A percentile compares a stretch with the other conserved stretches of the same genome.
These are phyloP conservation scores for Bombus confusus DNA, from an alignment of 1,140 invertebrate species.

Conservation along the genomic window DNA sequence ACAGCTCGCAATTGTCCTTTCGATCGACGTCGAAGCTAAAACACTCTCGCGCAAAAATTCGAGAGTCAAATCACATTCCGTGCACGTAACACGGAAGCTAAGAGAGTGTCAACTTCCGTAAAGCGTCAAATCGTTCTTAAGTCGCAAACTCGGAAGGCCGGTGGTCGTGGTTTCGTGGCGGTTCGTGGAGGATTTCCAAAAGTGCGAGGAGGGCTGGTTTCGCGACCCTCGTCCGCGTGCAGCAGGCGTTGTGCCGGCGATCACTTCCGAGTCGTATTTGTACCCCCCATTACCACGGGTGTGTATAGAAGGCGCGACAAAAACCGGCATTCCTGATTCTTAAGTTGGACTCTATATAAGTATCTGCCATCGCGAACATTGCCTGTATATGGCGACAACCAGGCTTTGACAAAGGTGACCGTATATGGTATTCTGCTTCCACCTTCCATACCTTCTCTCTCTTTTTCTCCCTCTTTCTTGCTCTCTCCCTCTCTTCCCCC, in stretches of 20 bases:
- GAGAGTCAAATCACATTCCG: not conserved
- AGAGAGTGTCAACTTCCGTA: not conserved
- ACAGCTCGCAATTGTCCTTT: not conserved
- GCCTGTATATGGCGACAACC: constrained; percentile 80
- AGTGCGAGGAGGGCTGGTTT: constrained; percentile 28
- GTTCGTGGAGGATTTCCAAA: constrained; percentile 49
- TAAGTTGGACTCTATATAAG: constrained; percentile 80
- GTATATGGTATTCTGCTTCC: constrained; percentile 79
- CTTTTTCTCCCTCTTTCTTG: constrained; percentile 26
- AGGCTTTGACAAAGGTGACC: constrained; percentile 80
- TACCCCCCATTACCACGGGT: constrained; percentile 69
- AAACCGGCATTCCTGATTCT: constrained; percentile 80
- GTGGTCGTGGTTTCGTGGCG: not conserved
- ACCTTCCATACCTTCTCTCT: constrained; percentile 70
- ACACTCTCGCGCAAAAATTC: not conserved
- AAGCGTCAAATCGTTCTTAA: not conserved
- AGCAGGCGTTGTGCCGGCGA: constrained; percentile 35
- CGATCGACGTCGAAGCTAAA: not conserved
- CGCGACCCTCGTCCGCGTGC: constrained; percentile 27
- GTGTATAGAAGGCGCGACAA: constrained; percentile 79
- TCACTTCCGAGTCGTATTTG: constrained; percentile 68
- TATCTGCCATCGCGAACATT: constrained; percentile 79
- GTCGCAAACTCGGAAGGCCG: constrained; percentile 7
- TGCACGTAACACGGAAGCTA: not conserved
- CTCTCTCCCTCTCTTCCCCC: constrained; percentile 9